Conservation (phyloP, 23 tunicate species). For the Styela plicata region DNA sequence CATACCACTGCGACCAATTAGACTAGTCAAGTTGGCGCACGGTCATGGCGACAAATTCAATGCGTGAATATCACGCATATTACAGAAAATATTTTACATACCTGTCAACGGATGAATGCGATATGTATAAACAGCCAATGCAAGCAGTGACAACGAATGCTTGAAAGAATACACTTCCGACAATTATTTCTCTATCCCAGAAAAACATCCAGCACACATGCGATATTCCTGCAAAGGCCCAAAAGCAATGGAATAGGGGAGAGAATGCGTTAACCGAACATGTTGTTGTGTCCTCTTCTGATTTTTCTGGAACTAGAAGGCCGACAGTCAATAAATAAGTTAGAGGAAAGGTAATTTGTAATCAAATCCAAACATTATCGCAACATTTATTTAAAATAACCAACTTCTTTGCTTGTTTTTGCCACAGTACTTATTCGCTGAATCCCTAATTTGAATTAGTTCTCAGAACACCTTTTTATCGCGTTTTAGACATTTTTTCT, state of each 20-base stretch:
- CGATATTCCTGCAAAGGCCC: slow-evolving; percentile 49
- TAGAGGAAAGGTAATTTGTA: too few relatives aligned
- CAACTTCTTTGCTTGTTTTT: too few relatives aligned
- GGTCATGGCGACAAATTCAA: too few relatives aligned
- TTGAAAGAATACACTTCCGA: slow-evolving; percentile 59
- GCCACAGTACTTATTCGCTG: too few relatives aligned
- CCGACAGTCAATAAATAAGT: too few relatives aligned
- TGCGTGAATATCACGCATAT: too few relatives aligned
- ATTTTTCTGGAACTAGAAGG: slow-evolving; percentile 14
- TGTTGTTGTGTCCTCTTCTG: slow-evolving; percentile 1
- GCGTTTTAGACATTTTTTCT: too few relatives aligned
- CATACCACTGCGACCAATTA: background rate
- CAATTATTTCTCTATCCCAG: slow-evolving; percentile 71
- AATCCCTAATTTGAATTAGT: too few relatives aligned
- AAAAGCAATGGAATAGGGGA: slow-evolving; percentile 35
- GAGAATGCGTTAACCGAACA: slow-evolving; percentile 47
- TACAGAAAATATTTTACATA: slow-evolving; percentile 5
- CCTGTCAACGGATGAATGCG: slow-evolving; percentile 48
- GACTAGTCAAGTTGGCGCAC: too few relatives aligned
- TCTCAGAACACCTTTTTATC: too few relatives aligned
- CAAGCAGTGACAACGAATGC: slow-evolving; percentile 44
- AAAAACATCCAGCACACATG: slow-evolving; percentile 56
- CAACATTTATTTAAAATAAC: too few relatives aligned
- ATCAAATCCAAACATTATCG: too few relatives aligned
- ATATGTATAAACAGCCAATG: slow-evolving; percentile 32